Evolutionary conservation across 2,113 vertebrate genomes (phyloP), one percentile per base, ranked within the genome.

Genomic region (Empidonax alnorum): DNA sequence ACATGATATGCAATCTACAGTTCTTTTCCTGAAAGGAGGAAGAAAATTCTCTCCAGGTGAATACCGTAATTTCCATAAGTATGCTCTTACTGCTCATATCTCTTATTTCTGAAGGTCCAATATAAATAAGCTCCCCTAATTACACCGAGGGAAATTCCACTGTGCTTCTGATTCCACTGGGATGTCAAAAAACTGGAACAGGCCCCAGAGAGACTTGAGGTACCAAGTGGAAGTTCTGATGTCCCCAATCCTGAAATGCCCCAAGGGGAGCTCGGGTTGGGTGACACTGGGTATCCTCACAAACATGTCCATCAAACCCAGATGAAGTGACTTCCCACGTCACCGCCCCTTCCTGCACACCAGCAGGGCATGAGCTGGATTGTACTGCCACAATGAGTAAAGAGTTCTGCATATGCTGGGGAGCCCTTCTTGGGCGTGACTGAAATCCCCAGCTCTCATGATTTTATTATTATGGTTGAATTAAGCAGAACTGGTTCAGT

Each of bases 401-500:
- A 28, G 9, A 55, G 28, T 47, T 47, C 37, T 81, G 31, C 25
- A 6, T 23, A 3, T 7, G 25, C 49, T 66, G 66, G 21, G 42
- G 14, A 84, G 44, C 44, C 37, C 24, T 83, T 63, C 58, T 42
- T 68, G 49, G 31, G 46, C 31, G 65, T 17, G 22, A 23, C 31
- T 66, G 62, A n/a, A 80, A 52, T 53, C 10, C 39, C 30, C 87
- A 69, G 52, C 23, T 55, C 63, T 77, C 53, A 16, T 8, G 41
- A 55, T 42, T 68, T 56, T 56, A 22, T 74, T 84, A 69, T 71
- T 53, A 41, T 0, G 0, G 53, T 33, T 83, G 62, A 77, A 66
- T 78, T 41, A 10, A 69, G 73, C 14, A 82, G 69, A 84, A 78
- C 92, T 27, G 50, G 83, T 83, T 91, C 90, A 90, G 90, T 95